Conservation (phyloP, 1,140 invertebrate genomes). For the Akabosia matsudoensis region DNA sequence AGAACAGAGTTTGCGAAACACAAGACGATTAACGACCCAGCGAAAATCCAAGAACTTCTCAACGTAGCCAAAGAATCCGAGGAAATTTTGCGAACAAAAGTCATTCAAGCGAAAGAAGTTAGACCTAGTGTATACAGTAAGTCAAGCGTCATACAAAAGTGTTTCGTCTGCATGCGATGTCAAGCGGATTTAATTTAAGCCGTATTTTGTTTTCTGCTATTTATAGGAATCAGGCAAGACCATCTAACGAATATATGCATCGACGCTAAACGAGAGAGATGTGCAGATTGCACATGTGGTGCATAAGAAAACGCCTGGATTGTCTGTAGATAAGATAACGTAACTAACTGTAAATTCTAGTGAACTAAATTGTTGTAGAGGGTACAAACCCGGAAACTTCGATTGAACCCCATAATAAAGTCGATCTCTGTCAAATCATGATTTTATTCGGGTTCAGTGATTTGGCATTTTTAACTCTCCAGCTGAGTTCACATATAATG, state of each 20-base stretch:
- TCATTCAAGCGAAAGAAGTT: constrained; percentile 41
- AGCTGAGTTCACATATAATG: no score
- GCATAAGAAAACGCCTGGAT: no score
- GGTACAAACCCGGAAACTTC: no score
- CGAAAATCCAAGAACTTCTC: constrained; percentile 34
- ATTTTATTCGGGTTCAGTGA: no score
- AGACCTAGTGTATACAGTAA: constrained; percentile 40
- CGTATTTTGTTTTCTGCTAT: not conserved
- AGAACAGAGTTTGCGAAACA: constrained; percentile 42
- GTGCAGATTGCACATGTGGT: constrained; percentile 42
- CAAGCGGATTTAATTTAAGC: no score
- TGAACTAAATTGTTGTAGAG: no score
- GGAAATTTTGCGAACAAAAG: constrained; percentile 40
- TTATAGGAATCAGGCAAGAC: constrained; percentile 35
- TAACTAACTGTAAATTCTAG: no score
- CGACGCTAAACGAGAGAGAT: constrained; percentile 32
- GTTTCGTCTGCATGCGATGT: no score
- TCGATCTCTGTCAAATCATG: no score
- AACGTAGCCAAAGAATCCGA: constrained; percentile 42
- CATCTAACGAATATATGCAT: constrained; percentile 39
- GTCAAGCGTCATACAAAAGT: constrained; percentile 9
- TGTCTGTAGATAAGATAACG: no score
- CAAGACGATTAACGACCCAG: constrained; percentile 20
- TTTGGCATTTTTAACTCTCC: no score
- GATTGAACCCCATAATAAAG: no score